Evolutionary conservation across 2,888 invertebrate species (phyloP).

Genomic region (Diachrysia chrysitis): DNA sequence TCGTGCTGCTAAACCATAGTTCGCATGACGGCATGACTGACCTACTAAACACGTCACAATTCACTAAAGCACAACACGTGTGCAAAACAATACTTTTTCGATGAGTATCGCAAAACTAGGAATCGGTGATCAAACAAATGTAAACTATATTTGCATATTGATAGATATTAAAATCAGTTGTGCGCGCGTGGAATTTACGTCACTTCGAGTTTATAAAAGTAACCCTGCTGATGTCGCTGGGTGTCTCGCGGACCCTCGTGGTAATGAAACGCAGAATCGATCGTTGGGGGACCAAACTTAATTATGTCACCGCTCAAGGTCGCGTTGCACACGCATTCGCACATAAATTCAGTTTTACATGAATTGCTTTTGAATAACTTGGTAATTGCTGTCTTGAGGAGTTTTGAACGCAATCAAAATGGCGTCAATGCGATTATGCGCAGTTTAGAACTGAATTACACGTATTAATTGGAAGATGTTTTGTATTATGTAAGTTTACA

Average conservation of each 20-base stretch:
- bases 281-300: constrained; percentile 75
- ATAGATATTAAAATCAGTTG: constrained; percentile 52
- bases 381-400: constrained; percentile 50
- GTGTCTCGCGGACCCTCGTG: constrained; percentile 74
- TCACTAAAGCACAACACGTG: constrained; percentile 49
- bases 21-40: constrained; percentile 51
- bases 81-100: constrained; percentile 29
- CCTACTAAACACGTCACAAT: constrained; percentile 61
- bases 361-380: constrained; percentile 57
- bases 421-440: constrained; percentile 42
- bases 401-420: constrained; percentile 47
- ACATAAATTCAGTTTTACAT: constrained; percentile 48
- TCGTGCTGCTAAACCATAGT: constrained; percentile 31
- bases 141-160: constrained; percentile 32
- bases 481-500: not conserved
- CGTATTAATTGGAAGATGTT: constrained; percentile 13
- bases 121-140: constrained; percentile 37
- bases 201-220: constrained; percentile 42
- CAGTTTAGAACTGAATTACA: constrained; percentile 28
- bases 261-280: constrained; percentile 80
- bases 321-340: constrained; percentile 62
- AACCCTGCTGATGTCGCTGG: constrained; percentile 69
- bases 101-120: constrained; percentile 25
- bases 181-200: constrained; percentile 39
- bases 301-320: constrained; percentile 85